Base-by-base conservation (phyloP, 2,797 vertebrate genomes). In the Phaenicophaeus curvirostris region DNA sequence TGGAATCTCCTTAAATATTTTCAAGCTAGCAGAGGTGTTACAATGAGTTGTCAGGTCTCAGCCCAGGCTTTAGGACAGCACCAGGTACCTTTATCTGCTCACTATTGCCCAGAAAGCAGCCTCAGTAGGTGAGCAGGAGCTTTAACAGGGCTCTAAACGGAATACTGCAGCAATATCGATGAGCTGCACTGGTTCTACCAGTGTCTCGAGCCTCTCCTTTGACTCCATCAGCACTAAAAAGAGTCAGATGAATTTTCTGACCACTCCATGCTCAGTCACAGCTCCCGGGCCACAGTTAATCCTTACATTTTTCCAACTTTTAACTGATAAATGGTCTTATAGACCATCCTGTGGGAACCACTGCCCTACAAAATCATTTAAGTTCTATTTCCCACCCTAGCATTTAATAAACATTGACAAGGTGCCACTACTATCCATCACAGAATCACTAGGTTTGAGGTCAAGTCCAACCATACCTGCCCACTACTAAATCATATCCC, bases 251-350 rank as follows among this genome's bases (percentile, higher is more conserved):
- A 89, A 51, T 69, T 55, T 67, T 54, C 54, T 67, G 65, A 58
- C 13, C 7, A 3, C 44, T 18, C 31, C 3, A 5, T 13, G 46
- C 33, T 37, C 61, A 66, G 54, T 15, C 2, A 3, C 0, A 0
- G 18, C 71, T 68, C 67, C 50, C 46, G 61, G 82, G 55, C 41
- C 71, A 58, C 50, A 53, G 20, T 57, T 33, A 79, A 62, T 24
- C 25, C 46, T 50, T 28, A 39, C 1, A 13, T 53, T 53, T 42
- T 57, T 9, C 37, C 41, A 57, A 4, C 31, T 92, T 93, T 59
- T 41, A 68, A 65, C 15, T 16, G 59, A 37, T 27, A 27, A 41
- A 79, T 2, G 9, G 42, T 68, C 71, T 57, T 51, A 33, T 12
- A 78, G 69, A 61, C 19, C 17, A 19, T 18, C 61, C 50, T 17